Conservation (phyloP, 2,888 invertebrate species). For the Calephelis perditalis region DNA sequence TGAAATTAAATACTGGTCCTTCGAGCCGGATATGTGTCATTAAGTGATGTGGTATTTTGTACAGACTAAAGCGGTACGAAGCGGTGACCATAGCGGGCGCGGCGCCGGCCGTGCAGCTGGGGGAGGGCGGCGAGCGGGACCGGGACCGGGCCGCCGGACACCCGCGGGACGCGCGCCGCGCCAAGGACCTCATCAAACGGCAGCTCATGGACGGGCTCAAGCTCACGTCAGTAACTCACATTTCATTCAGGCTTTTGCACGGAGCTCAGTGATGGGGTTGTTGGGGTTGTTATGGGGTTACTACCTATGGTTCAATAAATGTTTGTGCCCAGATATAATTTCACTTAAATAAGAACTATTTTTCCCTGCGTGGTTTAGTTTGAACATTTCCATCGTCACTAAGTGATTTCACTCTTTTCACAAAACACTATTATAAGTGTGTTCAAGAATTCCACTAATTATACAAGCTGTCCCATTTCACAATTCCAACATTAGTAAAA, state of each 20-base stretch:
- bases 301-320: no score
- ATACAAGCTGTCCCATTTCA: no score
- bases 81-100: constrained; percentile 72
- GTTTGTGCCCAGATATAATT: no score
- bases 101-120: constrained; percentile 57
- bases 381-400: no score
- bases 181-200: constrained; percentile 77
- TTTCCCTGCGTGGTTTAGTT: no score
- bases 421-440: no score
- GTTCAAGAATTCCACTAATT: no score
- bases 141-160: constrained; percentile 31
- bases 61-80: constrained; percentile 78
- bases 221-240: constrained; percentile 78
- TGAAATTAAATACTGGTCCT: background rate
- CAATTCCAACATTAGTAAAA: no score
- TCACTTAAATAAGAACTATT: no score
- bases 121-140: constrained; percentile 38
- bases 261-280: background rate
- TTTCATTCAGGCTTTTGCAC: background rate
- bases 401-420: no score
- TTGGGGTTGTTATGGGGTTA: no score
- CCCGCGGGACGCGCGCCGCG: constrained; percentile 68
- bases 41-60: background rate
- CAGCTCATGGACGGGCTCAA: constrained; percentile 81
- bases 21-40: background rate